Evolutionary conservation across 1,140 invertebrate species (phyloP).

Genomic region (Daktulosphaira vitifoliae): DNA sequence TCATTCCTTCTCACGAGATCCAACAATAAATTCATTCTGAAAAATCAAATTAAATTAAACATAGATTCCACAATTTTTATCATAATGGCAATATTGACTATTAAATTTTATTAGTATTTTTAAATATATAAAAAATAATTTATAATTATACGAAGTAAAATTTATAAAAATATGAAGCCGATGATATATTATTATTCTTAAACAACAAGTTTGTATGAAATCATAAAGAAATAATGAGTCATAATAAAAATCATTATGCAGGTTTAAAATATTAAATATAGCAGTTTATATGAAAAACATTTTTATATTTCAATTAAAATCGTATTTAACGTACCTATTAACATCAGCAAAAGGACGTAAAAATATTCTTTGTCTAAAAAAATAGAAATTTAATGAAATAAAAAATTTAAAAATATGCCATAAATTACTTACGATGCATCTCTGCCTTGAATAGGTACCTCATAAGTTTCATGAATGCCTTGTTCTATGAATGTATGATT

Average conservation of each 20-base stretch:
- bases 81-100: too few relatives aligned
- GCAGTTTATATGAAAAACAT: too few relatives aligned
- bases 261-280: too few relatives aligned
- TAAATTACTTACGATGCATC: background rate
- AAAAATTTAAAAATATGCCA: background rate
- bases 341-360: background rate
- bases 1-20: slow-evolving; percentile 3
- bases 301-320: too few relatives aligned
- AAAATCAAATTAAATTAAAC: background rate
- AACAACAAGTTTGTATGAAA: too few relatives aligned
- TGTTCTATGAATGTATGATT: background rate
- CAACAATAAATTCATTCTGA: slow-evolving; percentile 1
- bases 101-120: background rate
- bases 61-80: too few relatives aligned
- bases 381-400: background rate
- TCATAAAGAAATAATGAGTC: too few relatives aligned
- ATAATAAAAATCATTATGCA: too few relatives aligned
- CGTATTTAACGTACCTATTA: too few relatives aligned
- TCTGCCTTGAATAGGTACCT: background rate
- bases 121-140: background rate
- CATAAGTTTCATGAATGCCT: background rate
- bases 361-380: background rate
- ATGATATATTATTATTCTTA: too few relatives aligned
- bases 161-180: too few relatives aligned
- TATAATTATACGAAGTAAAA: too few relatives aligned